These are phyloP conservation scores for Baronia brevicornis DNA, from an alignment of 2,888 invertebrate genomes.

Conservation along the genomic window DNA sequence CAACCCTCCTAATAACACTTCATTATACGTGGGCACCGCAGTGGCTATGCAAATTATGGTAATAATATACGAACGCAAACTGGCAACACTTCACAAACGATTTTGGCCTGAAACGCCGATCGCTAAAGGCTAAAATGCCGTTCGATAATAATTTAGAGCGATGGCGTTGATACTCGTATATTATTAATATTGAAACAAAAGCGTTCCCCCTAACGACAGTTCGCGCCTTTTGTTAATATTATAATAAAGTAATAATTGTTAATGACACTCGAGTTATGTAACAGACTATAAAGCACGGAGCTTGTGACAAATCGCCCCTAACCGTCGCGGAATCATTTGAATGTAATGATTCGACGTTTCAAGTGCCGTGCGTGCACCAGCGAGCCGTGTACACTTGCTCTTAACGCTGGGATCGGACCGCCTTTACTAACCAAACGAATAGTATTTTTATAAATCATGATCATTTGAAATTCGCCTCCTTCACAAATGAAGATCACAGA, in stretches of 20 bases:
- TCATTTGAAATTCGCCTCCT: no score
- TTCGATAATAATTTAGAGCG: constrained; percentile 7
- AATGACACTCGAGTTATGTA: constrained; percentile 54
- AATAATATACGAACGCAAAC: constrained; percentile 40
- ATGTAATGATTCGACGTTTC: no score
- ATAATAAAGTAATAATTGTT: constrained; percentile 62
- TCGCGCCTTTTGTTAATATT: constrained; percentile 59
- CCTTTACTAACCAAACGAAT: no score
- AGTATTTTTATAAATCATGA: no score
- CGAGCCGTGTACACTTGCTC: no score
- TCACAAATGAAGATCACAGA: no score
- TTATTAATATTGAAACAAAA: constrained; percentile 65
- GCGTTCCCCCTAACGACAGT: constrained; percentile 44
- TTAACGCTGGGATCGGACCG: no score
- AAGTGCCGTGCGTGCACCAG: no score
- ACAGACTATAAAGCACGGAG: constrained; percentile 40
- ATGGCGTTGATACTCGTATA: constrained; percentile 19
- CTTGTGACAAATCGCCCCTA: constrained; percentile 39
- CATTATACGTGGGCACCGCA: constrained; percentile 28
- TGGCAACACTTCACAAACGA: constrained; percentile 3
- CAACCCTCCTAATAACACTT: no score
- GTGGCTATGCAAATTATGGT: constrained; percentile 51
- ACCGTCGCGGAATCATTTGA: not conserved
- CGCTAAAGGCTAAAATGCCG: constrained; percentile 13
- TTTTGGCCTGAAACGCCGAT: constrained; percentile 9